A percentile compares a stretch with the other conserved stretches of the same genome.
Conservation (phyloP, 2,113 vertebrate species). For the Neoarius graeffei region DNA sequence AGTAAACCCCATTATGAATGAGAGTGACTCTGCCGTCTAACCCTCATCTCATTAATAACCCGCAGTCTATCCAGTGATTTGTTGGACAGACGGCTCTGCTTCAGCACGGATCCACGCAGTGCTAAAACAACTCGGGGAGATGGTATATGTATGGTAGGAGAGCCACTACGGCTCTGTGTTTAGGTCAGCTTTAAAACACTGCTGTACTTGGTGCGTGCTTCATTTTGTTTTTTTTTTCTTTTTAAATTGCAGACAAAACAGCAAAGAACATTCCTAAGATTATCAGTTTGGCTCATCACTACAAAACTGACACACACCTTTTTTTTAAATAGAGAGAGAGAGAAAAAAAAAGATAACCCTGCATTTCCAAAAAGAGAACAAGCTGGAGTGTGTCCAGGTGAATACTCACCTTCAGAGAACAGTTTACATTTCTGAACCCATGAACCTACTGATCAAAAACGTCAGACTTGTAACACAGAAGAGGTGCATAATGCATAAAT, state of each 20-base stretch:
- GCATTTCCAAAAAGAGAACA: background rate
- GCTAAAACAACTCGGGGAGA: background rate
- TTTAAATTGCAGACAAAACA: background rate
- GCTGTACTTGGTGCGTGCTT: background rate
- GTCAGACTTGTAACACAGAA: slow-evolving; percentile 13
- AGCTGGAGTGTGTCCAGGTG: slow-evolving; percentile 15
- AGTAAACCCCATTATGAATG: background rate
- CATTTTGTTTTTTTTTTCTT: background rate
- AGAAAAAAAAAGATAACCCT: background rate
- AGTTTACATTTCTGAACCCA: background rate
- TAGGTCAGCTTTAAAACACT: slow-evolving; percentile 11
- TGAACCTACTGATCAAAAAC: background rate
- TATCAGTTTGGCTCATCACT: background rate
- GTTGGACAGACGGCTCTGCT: background rate
- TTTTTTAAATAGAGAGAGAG: too few species aligned
- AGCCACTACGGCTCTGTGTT: background rate
- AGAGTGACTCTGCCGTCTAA: background rate
- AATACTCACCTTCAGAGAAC: background rate
- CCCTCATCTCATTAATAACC: background rate
- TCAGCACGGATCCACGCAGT: background rate
- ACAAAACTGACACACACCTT: background rate
- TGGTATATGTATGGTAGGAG: background rate
- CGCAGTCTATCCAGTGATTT: background rate
- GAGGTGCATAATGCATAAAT: slow-evolving; percentile 27
- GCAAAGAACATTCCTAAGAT: background rate